Base-by-base conservation (phyloP, 64 coral and sea anemone genomes). In the Actinia tenebrosa region DNA sequence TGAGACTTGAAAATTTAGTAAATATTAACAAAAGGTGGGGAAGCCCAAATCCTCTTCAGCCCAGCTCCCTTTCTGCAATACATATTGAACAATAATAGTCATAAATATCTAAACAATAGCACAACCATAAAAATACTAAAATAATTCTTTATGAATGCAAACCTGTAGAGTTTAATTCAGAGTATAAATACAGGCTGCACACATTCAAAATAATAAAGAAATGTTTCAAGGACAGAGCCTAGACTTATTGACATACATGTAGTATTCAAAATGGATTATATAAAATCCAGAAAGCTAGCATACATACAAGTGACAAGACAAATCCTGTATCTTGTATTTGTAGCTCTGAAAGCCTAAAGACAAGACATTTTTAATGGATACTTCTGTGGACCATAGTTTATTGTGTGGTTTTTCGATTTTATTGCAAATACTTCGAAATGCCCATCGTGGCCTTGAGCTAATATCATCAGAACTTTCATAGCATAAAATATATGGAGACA, bases 381-480 rank as follows among this genome's bases (percentile, higher is more conserved):
- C 25, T 75, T 75, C n/a, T 75, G 69, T 42, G 7, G 22, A 66
- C 63, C 43, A 27, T 75, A 75, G 69, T 26, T 3, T 71, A 5
- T 71, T 75, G 23, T 75, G 69, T 75, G 69, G 42, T 30, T 75
- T n/a, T 75, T 30, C 69, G 13, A 27, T 75, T 75, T 75, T 75
- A 75, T 30, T 30, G 69, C 69, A 75, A 75, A 75, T 75, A 75
- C 25, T 75, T 75, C 11, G 9, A 75, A 75, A 26, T 75, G 69
- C 69, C 7, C 10, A 42, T 15, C 10, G 69, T 26, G 23, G 25
- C 1, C 4, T 27, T 26, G 42, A 75, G 69, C 69, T 75, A 75
- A 37, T 37, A 37, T 66, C n/a, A 20, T 66, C 16, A n/a, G 63
- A 66, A 25, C 22, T 66, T 37, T 66, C 63, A 66, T 18, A 66